These are phyloP conservation scores for Panagrolaimus sp. DNA, from an alignment of 1,140 invertebrate genomes.

Conservation along the genomic window DNA sequence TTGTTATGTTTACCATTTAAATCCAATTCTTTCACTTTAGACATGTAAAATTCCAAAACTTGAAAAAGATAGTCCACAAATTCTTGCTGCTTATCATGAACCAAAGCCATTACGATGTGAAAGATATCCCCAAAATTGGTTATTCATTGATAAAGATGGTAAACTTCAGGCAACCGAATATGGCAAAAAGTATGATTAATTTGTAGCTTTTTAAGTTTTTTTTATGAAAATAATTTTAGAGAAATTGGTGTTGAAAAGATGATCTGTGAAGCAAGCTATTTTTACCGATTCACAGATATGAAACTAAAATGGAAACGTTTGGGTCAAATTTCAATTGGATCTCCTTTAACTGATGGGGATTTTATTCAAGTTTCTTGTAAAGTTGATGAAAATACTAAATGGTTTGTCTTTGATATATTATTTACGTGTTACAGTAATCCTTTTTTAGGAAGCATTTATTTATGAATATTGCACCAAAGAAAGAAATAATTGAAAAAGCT, in stretches of 20 bases:
- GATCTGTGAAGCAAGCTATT: not conserved
- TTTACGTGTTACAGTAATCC: not conserved
- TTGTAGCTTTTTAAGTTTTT: not conserved
- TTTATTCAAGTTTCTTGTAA: too few relatives aligned
- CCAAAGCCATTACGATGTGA: not conserved
- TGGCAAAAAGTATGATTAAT: not conserved
- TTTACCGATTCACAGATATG: slow-evolving; percentile 13
- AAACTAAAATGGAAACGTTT: not conserved
- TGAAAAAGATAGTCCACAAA: not conserved
- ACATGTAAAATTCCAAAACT: slow-evolving; percentile 9
- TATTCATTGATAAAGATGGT: not conserved
- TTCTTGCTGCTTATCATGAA: not conserved
- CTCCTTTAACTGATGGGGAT: not conserved
- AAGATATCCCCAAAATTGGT: not conserved
- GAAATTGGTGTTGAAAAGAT: not conserved
- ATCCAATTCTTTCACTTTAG: not conserved
- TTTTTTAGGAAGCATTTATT: slow-evolving; percentile 19
- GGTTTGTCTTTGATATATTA: not conserved
- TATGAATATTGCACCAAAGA: slow-evolving; percentile 29
- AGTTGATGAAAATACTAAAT: not conserved
- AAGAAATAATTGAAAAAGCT: not conserved
- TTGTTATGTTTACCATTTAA: too few relatives aligned
- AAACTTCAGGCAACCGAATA: not conserved
- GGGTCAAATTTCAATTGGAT: not conserved
- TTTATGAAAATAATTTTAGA: not conserved